Percentiles rank a stretch among this genome's conserved stretches.
phyloP scores from a whole-genome alignment of 2,797 vertebrate genomes.

The Okamejei kenojei region DNA sequence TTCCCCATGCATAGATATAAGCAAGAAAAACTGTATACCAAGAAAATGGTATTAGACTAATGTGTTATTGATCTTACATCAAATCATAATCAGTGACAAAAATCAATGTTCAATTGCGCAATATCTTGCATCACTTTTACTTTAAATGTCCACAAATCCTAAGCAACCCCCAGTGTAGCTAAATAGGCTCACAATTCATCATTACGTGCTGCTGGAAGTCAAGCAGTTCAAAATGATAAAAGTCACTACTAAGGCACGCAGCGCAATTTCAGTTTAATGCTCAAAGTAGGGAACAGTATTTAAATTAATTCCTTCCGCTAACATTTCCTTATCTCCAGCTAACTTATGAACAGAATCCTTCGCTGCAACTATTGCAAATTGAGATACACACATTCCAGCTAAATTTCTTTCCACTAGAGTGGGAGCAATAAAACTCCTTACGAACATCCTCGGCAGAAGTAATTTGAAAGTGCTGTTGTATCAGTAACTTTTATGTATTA shows the following conservation, averaged over 20 bases:
- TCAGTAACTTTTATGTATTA: constrained; percentile 37
- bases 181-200: constrained; percentile 17
- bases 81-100: constrained; percentile 27
- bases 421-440: constrained; percentile 24
- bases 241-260: neutral
- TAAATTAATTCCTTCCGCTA: constrained; percentile 11
- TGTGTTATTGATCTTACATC: constrained; percentile 13
- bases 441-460: constrained; percentile 16
- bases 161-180: neutral
- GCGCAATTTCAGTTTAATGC: constrained; percentile 24
- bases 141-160: neutral
- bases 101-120: constrained; percentile 34
- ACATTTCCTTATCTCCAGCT: constrained; percentile 10
- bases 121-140: neutral
- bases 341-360: neutral
- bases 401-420: constrained; percentile 25
- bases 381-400: neutral
- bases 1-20: neutral
- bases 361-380: constrained; percentile 16
- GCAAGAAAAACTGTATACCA: no score
- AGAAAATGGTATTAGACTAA: constrained; percentile 4
- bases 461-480: constrained; percentile 37
- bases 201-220: neutral
- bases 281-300: neutral
- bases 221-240: constrained; percentile 36